These are phyloP conservation scores for Byasa hedistus DNA, from an alignment of 2,888 invertebrate species.

Conservation along the genomic window DNA sequence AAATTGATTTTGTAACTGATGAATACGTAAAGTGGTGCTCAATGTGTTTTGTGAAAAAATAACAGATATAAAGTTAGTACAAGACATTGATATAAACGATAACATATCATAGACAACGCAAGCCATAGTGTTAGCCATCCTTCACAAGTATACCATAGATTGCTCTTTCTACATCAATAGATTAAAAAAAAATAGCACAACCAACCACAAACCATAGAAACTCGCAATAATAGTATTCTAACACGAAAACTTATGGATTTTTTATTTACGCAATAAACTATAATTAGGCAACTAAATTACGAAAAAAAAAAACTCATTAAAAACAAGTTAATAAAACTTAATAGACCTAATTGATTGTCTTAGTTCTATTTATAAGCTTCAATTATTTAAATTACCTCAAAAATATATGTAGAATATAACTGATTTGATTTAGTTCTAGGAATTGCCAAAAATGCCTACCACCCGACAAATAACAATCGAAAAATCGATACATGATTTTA, in stretches of 20 bases:
- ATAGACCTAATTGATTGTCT: constrained; percentile 35
- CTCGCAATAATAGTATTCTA: constrained; percentile 67
- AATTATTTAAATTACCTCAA: constrained; percentile 19
- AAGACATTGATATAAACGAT: constrained; percentile 36
- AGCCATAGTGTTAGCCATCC: constrained; percentile 53
- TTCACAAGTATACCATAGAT: constrained; percentile 54
- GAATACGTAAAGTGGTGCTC: constrained; percentile 8
- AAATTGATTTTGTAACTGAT: not conserved
- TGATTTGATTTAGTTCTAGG: constrained; percentile 2
- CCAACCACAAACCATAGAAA: constrained; percentile 71
- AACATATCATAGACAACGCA: constrained; percentile 35
- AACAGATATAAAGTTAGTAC: constrained; percentile 41
- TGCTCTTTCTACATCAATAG: constrained; percentile 29
- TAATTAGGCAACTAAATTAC: constrained; percentile 68
- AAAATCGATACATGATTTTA: not conserved
- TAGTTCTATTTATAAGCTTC: constrained; percentile 17
- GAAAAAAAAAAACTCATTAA: constrained; percentile 59
- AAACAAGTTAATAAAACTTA: constrained; percentile 50
- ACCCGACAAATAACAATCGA: not conserved
- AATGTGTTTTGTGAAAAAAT: constrained; percentile 10
- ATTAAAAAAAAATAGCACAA: constrained; percentile 66
- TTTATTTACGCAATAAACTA: constrained; percentile 69
- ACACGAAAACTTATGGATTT: constrained; percentile 70
- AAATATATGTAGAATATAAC: constrained; percentile 5
- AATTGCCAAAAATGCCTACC: constrained; percentile 23